Percentiles rank a stretch among this genome's conserved stretches.
Evolutionary conservation across 2,888 invertebrate genomes (phyloP).

Genomic region (Agrochola macilenta): DNA sequence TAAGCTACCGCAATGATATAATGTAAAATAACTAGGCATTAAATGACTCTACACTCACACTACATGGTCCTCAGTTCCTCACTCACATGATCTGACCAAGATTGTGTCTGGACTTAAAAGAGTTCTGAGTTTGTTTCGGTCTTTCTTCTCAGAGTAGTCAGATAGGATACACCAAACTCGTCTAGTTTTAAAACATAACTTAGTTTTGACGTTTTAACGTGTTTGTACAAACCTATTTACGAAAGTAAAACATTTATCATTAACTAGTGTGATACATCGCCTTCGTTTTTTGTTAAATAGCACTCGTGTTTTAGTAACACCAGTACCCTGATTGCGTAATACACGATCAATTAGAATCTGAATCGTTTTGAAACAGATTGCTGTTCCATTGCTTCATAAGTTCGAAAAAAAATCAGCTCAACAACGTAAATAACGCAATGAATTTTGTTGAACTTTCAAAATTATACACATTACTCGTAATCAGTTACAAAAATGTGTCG

Average conservation of each 20-base stretch:
- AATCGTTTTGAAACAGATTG: no score
- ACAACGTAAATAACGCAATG: no score
- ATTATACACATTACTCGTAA: no score
- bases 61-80: background rate
- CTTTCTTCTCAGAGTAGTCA: no score
- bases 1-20: background rate
- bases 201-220: background rate
- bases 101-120: background rate
- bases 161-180: background rate
- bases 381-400: no score
- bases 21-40: background rate
- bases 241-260: background rate
- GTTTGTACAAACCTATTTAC: background rate
- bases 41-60: background rate
- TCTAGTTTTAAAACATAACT: background rate
- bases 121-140: no score
- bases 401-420: no score
- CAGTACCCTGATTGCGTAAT: no score
- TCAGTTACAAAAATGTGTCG: no score
- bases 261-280: background rate
- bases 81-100: background rate
- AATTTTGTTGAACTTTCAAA: no score
- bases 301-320: background rate
- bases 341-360: no score
- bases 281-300: conserved; percentile 8